Base-by-base conservation (phyloP, 2,888 invertebrate species). In the Caenorhabditis uteleia region DNA sequence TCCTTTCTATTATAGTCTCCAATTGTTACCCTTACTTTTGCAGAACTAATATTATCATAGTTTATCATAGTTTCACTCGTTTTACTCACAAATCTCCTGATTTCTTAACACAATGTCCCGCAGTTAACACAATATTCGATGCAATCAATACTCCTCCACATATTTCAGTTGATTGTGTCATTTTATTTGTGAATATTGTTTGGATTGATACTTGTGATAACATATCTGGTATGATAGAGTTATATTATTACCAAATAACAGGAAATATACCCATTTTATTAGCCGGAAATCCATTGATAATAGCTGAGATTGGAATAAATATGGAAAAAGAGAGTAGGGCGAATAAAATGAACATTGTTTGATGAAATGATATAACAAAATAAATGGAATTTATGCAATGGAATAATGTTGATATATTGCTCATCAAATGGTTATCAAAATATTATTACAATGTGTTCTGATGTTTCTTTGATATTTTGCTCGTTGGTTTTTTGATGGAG, bases 91-190 rank as follows among this genome's bases (percentile, higher is more conserved):
- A 56, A 18, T 29, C 26, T 31, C 27, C n/a, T 16, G 29, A 25
- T 3, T 44, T 23, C 3, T 27, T 5, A 21, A 62, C 56, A 23
- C 62, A 62, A 25, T 62, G 62, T 14, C 51, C 62, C 3, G 62
- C 51, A 26, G 56, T 62, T 29, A 62, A 47, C 1, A 50, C 56
- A 38, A 57, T 16, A 38, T 27, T 56, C 25, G 62, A 51, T 6
- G 48, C 56, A 20, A 62, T 57, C 2, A 62, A 51, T 26, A 53
- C 62, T 23, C 51, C 56, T 2, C 56, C 62, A 23, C 62, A 62
- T 7, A 62, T 25, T 16, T 39, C 48, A 0, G 47, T 62, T n/a
- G 29, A 21, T 8, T 53, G 50, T 21, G 50, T 21, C 2, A 46
- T 27, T 27, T 49, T 44, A 36, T 53, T 38, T 33, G 56, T 48